phyloP scores from a whole-genome alignment of 2,888 invertebrate genomes.

The Drosophila lutescens region DNA sequence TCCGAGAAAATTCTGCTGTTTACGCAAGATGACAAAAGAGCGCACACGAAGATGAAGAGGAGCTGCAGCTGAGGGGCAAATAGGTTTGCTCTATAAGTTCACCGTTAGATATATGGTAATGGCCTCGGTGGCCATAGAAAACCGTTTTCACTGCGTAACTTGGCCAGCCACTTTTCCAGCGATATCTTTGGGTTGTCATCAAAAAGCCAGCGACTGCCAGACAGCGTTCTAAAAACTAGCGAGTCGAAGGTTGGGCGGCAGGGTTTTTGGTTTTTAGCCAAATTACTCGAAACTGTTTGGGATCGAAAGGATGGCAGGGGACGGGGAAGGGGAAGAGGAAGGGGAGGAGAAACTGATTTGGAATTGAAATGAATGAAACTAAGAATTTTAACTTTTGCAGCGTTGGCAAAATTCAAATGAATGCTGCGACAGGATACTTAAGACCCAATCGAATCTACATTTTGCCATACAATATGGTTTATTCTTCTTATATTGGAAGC shows the following conservation, averaged over 20 bases:
- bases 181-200: slow-evolving; percentile 74
- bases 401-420: slow-evolving; percentile 71
- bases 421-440: slow-evolving; percentile 15
- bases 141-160: slow-evolving; percentile 57
- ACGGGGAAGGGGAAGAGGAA: neutral
- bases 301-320: slow-evolving; percentile 1
- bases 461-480: slow-evolving; percentile 15
- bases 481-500: neutral
- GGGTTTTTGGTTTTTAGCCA: slow-evolving; percentile 75
- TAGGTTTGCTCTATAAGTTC: slow-evolving; percentile 41
- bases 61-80: slow-evolving; percentile 32
- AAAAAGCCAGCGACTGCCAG: slow-evolving; percentile 61
- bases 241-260: slow-evolving; percentile 9
- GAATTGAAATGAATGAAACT: slow-evolving; percentile 69
- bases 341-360: slow-evolving; percentile 52
- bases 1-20: slow-evolving; percentile 51
- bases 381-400: slow-evolving; percentile 62
- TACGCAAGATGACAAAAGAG: slow-evolving; percentile 67
- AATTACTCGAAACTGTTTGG: slow-evolving; percentile 59
- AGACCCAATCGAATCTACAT: slow-evolving; percentile 29
- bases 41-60: slow-evolving; percentile 4
- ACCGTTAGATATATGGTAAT: slow-evolving; percentile 71
- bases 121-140: slow-evolving; percentile 60
- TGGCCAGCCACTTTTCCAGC: slow-evolving; percentile 51
- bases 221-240: slow-evolving; percentile 12